Base-by-base conservation (phyloP, 1,140 invertebrate species). In the Megalonaias nervosa region DNA sequence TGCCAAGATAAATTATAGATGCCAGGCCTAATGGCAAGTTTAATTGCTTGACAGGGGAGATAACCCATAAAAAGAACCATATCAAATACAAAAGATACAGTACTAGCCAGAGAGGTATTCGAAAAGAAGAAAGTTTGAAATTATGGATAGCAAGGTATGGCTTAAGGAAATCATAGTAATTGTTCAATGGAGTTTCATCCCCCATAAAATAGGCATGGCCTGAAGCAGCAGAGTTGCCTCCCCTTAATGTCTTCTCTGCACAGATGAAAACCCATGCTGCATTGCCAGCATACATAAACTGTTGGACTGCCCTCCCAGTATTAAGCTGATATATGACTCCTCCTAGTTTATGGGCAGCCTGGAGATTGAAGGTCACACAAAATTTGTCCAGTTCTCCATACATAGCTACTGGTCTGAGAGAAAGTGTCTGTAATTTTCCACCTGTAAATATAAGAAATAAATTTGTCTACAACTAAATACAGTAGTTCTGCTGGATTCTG, bases 351-450 rank as follows among this genome's bases (percentile, higher is more conserved):
- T 93, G 91, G 3, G 94, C 92, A 48, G 92, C 86, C 55, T 89
- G 88, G 9, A 94, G 84, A 19, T 92, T 85, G 48, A 86, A 78
- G 0, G 93, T 92, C 0, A 95, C 88, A 77, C 94, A 94, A 69
- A 91, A 92, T 0, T 91, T 89, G 84, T 95, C 94, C 61, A 92
- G 91, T 85, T 95, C 94, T 4, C 94, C 94, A 81, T 95, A 95
- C 62, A 94, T 92, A 6, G 94, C 86, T 5, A 93, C 93, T 21
- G 94, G 93, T 61, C 94, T 88, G 57, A 95, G 87, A 2, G 93
- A 92, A 3, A 93, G 85, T 5, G 94, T 94, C 23, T 89, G 89
- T 38, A 95, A 82, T 58, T 71, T 81, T 2, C 86, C 85, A 60
- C 91, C 92, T 93, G 81, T 9, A 48, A 48, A 48, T 48, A 11